Evolutionary conservation across 2,888 invertebrate genomes (phyloP), one percentile per base, ranked within the genome.

Genomic region (Cremastinae sp.): DNA sequence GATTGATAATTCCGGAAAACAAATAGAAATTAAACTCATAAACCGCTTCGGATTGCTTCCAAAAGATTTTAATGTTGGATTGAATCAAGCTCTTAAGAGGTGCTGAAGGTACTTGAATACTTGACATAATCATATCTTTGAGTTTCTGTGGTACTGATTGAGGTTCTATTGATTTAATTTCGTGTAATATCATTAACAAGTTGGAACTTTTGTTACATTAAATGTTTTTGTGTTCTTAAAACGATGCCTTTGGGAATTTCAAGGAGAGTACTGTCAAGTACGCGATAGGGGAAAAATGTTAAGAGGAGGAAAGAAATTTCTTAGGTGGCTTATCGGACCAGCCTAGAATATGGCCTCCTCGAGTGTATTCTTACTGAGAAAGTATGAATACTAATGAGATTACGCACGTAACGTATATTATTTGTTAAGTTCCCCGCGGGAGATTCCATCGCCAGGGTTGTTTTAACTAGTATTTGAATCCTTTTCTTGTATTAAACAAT

Each of bases 381-480:
- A 68, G 45, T 37, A 64, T 68, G 56, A 41, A 66, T 62, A 51
- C 41, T 75, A 65, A 71, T 61, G 47, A 18, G 37, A 65, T 59
- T 45, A 43, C 66, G 28, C 28, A 62, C 66, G 65, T 59, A 43
- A 68, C 68, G 66, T 66, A 62, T 45, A 64, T 72, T 72, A 58
- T 58, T 43, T 35, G 51, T 68, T 12, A 43, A 51, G 51, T 20
- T 56, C 22, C n/a, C n/a, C n/a, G n/a, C n/a, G n/a, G 28, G 58
- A 43, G 49, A 75, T 64, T 62, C 41, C 16, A 45, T 64, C 56
- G 43, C 43, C 1, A 49, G 41, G 41, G 22, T 37, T 8, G 14
- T 58, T n/a, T 3, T 28, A 28, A 28, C 28, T 2, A 28, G 28
- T 5, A 28, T 28, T 28, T 5, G 5, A 28, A 28, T 28, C 28